phyloP scores from a whole-genome alignment of 92 coral and sea anemone species.

The Palythoa heliodiscus region DNA sequence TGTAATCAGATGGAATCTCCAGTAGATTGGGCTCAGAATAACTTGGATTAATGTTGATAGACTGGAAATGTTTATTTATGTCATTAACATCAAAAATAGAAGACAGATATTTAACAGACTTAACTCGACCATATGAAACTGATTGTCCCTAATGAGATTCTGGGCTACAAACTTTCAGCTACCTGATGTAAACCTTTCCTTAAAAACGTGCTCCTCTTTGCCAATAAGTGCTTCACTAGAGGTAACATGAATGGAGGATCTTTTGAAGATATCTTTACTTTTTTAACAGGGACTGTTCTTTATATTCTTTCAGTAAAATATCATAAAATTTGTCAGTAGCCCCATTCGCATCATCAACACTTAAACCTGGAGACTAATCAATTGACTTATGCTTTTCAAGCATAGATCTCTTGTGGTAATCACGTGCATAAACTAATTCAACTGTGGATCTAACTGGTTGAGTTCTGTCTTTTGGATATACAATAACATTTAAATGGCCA shows the following conservation, averaged over 20 bases:
- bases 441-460: not conserved
- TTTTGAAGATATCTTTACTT: conserved; percentile 45
- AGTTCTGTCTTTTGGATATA: conserved; percentile 32
- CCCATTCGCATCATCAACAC: not conserved
- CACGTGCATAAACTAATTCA: not conserved
- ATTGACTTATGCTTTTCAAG: not conserved
- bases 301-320: conserved; percentile 40
- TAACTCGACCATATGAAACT: conserved; percentile 31
- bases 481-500: conserved; percentile 49
- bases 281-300: conserved; percentile 42
- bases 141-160: conserved; percentile 36
- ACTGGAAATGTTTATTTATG: conserved; percentile 32
- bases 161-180: conserved; percentile 31
- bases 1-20: not conserved
- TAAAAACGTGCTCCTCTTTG: conserved; percentile 32
- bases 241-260: conserved; percentile 52
- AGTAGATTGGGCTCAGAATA: not conserved
- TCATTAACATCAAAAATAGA: conserved; percentile 8
- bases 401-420: not conserved
- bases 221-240: conserved; percentile 45
- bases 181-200: conserved; percentile 51
- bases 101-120: conserved; percentile 14
- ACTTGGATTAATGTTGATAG: conserved; percentile 28
- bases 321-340: not conserved
- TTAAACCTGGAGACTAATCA: not conserved